Evolutionary conservation across 2,113 vertebrate species (phyloP).

Genomic region (Eulacestoma nigropectus): DNA sequence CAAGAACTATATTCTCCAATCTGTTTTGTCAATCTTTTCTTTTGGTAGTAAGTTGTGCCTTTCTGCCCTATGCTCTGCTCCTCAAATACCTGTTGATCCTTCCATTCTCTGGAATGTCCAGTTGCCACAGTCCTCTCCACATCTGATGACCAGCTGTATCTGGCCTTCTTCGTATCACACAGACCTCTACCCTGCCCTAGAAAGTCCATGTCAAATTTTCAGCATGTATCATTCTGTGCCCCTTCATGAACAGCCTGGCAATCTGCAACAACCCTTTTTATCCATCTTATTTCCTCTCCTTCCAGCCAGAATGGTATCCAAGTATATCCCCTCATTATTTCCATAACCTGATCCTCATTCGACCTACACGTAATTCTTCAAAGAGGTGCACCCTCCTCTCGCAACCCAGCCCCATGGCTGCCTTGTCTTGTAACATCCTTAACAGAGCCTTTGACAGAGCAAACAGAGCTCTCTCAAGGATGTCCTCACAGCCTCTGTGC

Average conservation of each 20-base stretch:
- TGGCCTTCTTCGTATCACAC: not conserved
- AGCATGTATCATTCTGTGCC: not conserved
- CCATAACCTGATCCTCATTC: not conserved
- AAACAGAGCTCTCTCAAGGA: not conserved
- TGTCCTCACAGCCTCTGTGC: not conserved
- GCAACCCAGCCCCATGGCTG: accelerated
- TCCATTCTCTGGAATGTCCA: not conserved
- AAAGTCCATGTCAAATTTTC: not conserved
- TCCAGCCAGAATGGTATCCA: not conserved
- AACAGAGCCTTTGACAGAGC: not conserved
- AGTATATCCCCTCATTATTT: not conserved
- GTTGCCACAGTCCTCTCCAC: not conserved
- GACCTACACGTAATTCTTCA: not conserved
- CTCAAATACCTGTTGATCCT: not conserved
- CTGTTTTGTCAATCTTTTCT: not conserved
- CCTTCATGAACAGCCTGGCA: not conserved
- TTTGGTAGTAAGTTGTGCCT: not conserved
- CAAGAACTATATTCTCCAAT: not conserved
- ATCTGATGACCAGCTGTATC: not conserved
- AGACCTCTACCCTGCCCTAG: not conserved
- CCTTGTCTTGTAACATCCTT: not conserved
- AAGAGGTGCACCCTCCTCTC: not conserved
- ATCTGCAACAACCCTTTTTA: not conserved
- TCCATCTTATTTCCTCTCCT: not conserved
- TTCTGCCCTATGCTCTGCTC: not conserved